phyloP scores from a whole-genome alignment of 2,888 invertebrate species.

The Chaitophorus viminalis region DNA sequence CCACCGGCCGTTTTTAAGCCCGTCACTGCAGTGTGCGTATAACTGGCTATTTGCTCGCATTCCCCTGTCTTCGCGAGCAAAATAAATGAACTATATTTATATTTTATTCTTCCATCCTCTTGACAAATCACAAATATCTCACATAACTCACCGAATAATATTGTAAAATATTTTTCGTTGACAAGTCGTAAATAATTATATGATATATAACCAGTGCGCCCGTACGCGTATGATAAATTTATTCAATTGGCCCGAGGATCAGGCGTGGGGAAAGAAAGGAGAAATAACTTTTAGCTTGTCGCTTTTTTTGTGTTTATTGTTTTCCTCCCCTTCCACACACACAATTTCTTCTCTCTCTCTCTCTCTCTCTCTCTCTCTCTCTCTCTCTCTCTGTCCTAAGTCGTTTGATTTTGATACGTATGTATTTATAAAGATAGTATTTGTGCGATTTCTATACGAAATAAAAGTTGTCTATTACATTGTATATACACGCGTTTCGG shows the following conservation, averaged over 20 bases:
- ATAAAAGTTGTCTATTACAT: neutral
- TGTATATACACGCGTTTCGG: too few relatives aligned
- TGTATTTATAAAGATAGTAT: neutral
- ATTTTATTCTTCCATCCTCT: neutral
- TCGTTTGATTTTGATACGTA: neutral
- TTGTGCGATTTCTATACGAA: neutral
- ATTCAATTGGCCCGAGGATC: neutral
- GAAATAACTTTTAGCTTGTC: neutral
- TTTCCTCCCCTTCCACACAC: neutral
- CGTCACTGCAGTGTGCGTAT: too few relatives aligned
- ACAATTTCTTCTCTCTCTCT: too few relatives aligned
- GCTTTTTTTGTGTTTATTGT: neutral
- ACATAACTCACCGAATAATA: conserved; percentile 1
- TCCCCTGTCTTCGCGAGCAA: too few relatives aligned
- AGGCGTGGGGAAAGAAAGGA: neutral
- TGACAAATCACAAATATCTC: conserved; percentile 19
- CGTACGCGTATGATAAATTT: conserved; percentile 18
- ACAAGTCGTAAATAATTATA: neutral
- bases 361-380: too few relatives aligned
- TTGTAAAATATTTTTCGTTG: neutral
- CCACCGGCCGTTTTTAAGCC: too few relatives aligned
- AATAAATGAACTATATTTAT: neutral
- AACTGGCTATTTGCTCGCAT: too few relatives aligned
- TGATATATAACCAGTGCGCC: too few relatives aligned
- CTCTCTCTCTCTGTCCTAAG: too few relatives aligned